Base-by-base conservation (phyloP, 2,797 vertebrate species). In the Petrocephalus sullivani region DNA sequence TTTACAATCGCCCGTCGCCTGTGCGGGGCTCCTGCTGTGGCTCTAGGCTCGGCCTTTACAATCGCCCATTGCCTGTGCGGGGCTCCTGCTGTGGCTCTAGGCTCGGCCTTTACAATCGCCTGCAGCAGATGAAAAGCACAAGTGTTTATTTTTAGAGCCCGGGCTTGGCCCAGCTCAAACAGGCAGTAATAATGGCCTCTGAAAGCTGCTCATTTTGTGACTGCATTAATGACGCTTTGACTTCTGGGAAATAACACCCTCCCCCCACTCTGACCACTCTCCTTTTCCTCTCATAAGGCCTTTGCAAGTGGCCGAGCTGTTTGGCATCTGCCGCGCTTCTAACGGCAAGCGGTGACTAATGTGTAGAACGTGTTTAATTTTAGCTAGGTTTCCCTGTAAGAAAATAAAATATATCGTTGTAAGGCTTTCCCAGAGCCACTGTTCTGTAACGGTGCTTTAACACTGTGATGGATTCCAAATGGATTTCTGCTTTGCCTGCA, bases 141-240 rank as follows among this genome's bases (percentile, higher is more conserved):
- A 19, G 1, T 16, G 9, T 85, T 85, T 85, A 85, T 85, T 85
- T 85, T 85, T 85, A 85, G 83, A 33, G 14, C 83, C 57, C 83
- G 1, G 23, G n/a, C 83, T 41, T 57, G 21, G 83, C 53, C 83
- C 54, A 37, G 54, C 49, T 58, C 83, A 85, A 85, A 58, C 54
- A 57, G 83, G 54, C 83, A 16, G 51, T 37, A 57, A 85, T 33
- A 85, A 56, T 33, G 28, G 12, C 54, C 28, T 33, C 28, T 37
- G 51, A 85, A 23, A 85, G 53, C 83, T 58, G 21, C 51, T 57
- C 53, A 85, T 85, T 85, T 23, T 58, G 83, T 41, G 83, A 37
- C 83, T 85, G 51, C 53, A 58, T 56, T 85, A 85, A 85, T 57
- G 83, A 85, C 49, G 54, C 83, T 85, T 85, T 85, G 83, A 85